These are phyloP conservation scores for Eidolon helvum DNA, from an alignment of 2,113 vertebrate genomes.

Conservation along the genomic window DNA sequence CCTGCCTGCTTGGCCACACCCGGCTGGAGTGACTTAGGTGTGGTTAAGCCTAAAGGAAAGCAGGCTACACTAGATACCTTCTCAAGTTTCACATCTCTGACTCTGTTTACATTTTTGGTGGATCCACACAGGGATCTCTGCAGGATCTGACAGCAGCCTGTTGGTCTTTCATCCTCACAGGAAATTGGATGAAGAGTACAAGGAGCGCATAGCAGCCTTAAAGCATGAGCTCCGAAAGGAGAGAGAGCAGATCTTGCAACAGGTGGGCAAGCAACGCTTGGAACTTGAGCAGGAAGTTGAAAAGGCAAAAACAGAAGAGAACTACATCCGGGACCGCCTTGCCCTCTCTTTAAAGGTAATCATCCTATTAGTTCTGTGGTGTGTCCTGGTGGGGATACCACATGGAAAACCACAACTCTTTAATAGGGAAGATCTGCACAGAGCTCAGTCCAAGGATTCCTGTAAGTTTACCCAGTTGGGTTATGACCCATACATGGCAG, in stretches of 20 bases:
- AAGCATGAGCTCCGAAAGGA: conserved; percentile 89
- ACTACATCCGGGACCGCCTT: conserved; percentile 90
- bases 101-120: not conserved
- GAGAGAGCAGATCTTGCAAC: conserved; percentile 92
- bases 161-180: conserved; percentile 73
- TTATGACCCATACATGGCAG: not conserved
- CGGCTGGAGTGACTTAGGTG: not conserved
- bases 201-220: conserved; percentile 84
- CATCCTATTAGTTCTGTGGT: accelerated
- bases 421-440: not conserved
- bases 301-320: conserved; percentile 91
- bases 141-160: not conserved
- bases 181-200: conserved; percentile 95
- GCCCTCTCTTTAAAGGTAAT: conserved; percentile 91
- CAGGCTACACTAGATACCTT: not conserved
- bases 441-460: not conserved
- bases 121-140: not conserved
- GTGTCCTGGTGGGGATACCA: not conserved
- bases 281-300: conserved; percentile 91
- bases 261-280: conserved; percentile 87
- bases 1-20: not conserved
- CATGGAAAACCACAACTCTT: not conserved
- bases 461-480: not conserved
- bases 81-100: not conserved
- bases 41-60: not conserved